These are phyloP conservation scores for Bombus superbus DNA, from an alignment of 1,140 invertebrate species.

Conservation along the genomic window DNA sequence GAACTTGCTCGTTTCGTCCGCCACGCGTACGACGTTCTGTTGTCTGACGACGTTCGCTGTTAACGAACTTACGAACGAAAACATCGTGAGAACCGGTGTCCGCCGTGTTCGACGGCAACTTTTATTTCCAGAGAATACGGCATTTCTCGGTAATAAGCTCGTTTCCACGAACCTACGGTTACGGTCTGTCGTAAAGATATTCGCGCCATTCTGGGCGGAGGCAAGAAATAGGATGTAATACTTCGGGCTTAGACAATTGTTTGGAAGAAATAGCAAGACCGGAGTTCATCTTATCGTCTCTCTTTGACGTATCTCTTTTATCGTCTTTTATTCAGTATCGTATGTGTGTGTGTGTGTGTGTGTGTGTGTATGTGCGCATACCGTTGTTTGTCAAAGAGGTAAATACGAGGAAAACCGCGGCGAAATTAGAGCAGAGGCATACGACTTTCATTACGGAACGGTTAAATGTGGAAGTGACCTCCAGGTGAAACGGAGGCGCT, in stretches of 20 bases:
- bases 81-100: neutral
- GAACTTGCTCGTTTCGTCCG: neutral
- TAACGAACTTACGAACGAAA: conserved; percentile 15
- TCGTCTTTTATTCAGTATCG: too few species aligned
- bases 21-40: neutral
- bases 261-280: neutral
- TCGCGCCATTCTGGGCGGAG: neutral
- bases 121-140: conserved; percentile 18
- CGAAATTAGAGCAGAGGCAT: neutral
- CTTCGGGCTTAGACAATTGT: neutral
- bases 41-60: neutral
- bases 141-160: conserved; percentile 37
- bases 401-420: neutral
- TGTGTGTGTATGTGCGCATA: too few species aligned
- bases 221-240: conserved; percentile 14
- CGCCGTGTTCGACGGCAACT: neutral
- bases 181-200: conserved; percentile 1
- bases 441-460: neutral
- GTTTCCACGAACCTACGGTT: conserved; percentile 7
- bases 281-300: conserved; percentile 7
- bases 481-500: neutral
- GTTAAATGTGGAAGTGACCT: neutral
- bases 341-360: too few species aligned
- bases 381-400: neutral
- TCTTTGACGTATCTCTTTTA: neutral